These are phyloP conservation scores for Balaenoptera acutorostrata DNA, from an alignment of 2,113 vertebrate genomes.

Conservation along the genomic window DNA sequence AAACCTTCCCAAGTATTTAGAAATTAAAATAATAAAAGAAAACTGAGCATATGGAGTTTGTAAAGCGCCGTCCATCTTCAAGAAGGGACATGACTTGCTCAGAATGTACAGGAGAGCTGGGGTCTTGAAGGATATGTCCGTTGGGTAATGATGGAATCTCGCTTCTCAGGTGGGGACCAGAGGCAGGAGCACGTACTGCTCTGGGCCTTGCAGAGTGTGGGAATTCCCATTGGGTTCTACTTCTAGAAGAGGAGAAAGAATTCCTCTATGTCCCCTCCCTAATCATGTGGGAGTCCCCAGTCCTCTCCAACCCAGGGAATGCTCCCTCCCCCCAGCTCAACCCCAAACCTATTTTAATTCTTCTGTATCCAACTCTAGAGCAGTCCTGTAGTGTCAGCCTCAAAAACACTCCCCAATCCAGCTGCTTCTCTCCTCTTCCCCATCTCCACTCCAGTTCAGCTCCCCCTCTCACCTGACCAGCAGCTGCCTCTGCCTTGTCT, in stretches of 20 bases:
- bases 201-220: fast-evolving
- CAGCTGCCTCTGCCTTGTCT: not conserved
- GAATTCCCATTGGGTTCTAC: not conserved
- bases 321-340: not conserved
- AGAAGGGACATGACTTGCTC: slow-evolving; percentile 35
- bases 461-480: not conserved
- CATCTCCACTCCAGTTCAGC: no score
- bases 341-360: not conserved
- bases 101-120: not conserved
- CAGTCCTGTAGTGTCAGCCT: not conserved
- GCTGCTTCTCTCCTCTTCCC: not conserved
- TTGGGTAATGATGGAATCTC: fast-evolving
- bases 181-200: fast-evolving
- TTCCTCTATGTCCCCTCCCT: not conserved
- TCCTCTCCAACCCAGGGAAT: not conserved
- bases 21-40: slow-evolving; percentile 75
- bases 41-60: slow-evolving; percentile 79
- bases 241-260: not conserved
- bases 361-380: not conserved
- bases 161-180: fast-evolving
- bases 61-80: slow-evolving; percentile 68
- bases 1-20: slow-evolving; percentile 73
- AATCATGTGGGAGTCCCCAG: not conserved
- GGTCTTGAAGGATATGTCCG: fast-evolving
- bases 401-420: not conserved